Conservation (phyloP, 2,113 vertebrate species). For the human region GRCh38 chr18:1931001-1931500, state of each 20-base stretch:
- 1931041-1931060: not conserved
- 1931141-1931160: slow-evolving; percentile 44
- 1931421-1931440: not conserved
- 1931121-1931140: slow-evolving; percentile 21
- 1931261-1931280: slow-evolving; percentile 41
- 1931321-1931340: slow-evolving; percentile 65
- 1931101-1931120: slow-evolving; percentile 6
- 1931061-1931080: slow-evolving; percentile 15
- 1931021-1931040: not conserved
- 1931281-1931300: slow-evolving; percentile 71
- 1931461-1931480: not conserved
- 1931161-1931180: slow-evolving; percentile 34
- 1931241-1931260: slow-evolving; percentile 64
- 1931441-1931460: not conserved
- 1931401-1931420: too few relatives aligned
- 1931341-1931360: slow-evolving; percentile 61
- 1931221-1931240: slow-evolving; percentile 51
- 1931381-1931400: slow-evolving; percentile 29
- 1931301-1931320: slow-evolving; percentile 64
- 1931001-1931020: not conserved
- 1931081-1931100: slow-evolving; percentile 4
- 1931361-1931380: not conserved
- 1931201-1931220: slow-evolving; percentile 64
- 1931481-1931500: slow-evolving; percentile 18
- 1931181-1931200: slow-evolving; percentile 64